Evolutionary conservation across 2,797 vertebrate genomes (phyloP).

Genomic region (Ataeniobius toweri): DNA sequence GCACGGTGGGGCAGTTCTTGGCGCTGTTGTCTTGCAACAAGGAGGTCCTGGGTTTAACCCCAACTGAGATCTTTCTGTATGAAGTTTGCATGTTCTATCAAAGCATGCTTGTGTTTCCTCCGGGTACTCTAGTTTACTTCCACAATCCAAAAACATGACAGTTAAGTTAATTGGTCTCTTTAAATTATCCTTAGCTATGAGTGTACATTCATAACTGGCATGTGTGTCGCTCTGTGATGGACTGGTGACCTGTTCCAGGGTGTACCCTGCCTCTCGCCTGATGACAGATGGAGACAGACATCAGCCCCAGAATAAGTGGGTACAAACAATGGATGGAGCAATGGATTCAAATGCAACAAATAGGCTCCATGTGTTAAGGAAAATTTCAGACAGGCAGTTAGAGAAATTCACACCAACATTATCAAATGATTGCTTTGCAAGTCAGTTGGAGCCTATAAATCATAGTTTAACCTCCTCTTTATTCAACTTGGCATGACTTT

Average conservation of each 20-base stretch:
- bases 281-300: neutral
- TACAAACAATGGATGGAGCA: neutral
- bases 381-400: neutral
- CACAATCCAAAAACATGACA: too few species aligned
- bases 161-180: too few species aligned
- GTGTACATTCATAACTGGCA: neutral
- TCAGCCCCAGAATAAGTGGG: neutral
- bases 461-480: conserved; percentile 19
- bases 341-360: neutral
- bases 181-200: too few species aligned
- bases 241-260: neutral
- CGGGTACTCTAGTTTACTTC: too few species aligned
- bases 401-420: conserved; percentile 1
- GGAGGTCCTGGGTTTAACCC: too few species aligned
- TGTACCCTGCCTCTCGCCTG: neutral
- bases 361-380: neutral
- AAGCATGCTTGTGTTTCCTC: too few species aligned
- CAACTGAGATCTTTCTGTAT: too few species aligned
- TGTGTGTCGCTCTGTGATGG: neutral
- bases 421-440: conserved; percentile 1
- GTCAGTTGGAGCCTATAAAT: conserved; percentile 22
- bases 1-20: too few species aligned
- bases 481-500: conserved; percentile 21
- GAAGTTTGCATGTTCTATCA: too few species aligned
- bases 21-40: too few species aligned